Evolutionary conservation across 2,113 vertebrate species (phyloP), one percentile per base, ranked within the genome.

Genomic region (Hippolais icterina): DNA sequence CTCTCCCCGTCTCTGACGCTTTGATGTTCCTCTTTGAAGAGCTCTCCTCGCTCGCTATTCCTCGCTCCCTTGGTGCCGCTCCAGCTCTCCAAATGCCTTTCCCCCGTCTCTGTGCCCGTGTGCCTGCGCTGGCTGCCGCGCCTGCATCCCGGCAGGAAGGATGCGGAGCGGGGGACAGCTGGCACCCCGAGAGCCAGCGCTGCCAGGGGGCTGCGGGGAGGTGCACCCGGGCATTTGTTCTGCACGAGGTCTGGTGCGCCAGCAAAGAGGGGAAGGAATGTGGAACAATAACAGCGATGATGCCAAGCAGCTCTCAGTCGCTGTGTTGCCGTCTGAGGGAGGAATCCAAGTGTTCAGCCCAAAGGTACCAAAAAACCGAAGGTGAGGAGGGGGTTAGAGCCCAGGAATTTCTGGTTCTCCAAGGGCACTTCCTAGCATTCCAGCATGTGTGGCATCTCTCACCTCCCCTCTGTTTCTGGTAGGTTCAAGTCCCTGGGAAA

Each of bases 21-120:
- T 97, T 97, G 97, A 97, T 97, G 95, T 94, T 96, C 44, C 69
- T 90, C 97, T 97, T 97, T 97, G 97, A 97, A 97, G 96, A 97
- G 74, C 90, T 96, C 90, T 92, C 69, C 60, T 90, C 66, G 10
- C 86, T 95, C 15, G 71, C 91, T 95, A 9, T 76, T 77, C 68
- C 72, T 52, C 23, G 1, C 84, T 97, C 95, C 96, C 96, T 95
- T 75, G 95, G 95, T 96, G 82, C 89, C 2, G 19, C 96, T 97
- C 94, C 95, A 75, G 93, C 94, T 95, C 91, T 93, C 87, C 54
- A 3, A 78, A 46, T 21, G 89, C 88, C 64, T 92, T 29, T 81
- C 90, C 71, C 70, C 72, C 56, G 33, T 50, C 79, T 83, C 72
- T 13, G 59, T 87, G 83, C 74, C 82, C 39, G 49, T n/a, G 60